A percentile compares a stretch with the other conserved stretches of the same genome.
Evolutionary conservation across 1,140 invertebrate species (phyloP).

Genomic region (Venustaconcha ellipsiformis): DNA sequence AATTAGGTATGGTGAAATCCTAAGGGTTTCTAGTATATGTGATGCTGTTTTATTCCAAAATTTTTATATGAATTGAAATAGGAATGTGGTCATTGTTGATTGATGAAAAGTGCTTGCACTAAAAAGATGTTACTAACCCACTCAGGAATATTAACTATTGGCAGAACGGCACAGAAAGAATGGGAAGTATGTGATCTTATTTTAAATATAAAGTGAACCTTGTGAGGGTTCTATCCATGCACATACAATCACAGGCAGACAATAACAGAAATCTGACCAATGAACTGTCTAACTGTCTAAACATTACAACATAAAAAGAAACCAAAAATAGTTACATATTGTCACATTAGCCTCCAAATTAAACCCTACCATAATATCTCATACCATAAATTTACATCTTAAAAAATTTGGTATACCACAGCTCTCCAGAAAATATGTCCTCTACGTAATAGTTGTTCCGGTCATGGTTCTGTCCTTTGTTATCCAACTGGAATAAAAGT

Average conservation of each 20-base stretch:
- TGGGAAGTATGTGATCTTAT: no score
- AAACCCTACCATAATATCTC: neutral
- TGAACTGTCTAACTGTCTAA: neutral
- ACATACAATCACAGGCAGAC: neutral
- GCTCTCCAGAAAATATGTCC: slow-evolving; percentile 48
- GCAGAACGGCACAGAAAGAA: no score
- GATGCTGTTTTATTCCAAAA: no score
- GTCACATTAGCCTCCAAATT: neutral
- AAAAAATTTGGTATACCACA: slow-evolving; percentile 30
- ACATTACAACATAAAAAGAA: neutral
- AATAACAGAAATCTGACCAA: neutral
- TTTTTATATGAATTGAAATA: no score
- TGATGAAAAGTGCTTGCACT: no score
- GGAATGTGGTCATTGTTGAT: no score
- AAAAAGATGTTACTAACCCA: no score
- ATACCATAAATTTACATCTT: no score
- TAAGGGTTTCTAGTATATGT: no score
- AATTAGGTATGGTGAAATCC: no score
- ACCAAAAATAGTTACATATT: neutral
- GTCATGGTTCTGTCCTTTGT: slow-evolving; percentile 64
- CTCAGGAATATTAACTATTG: no score
- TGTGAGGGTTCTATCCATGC: neutral
- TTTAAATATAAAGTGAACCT: no score
- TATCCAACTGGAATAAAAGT: slow-evolving; percentile 50
- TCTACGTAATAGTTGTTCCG: slow-evolving; percentile 57